These are phyloP conservation scores for Corythoichthys intestinalis DNA, from an alignment of 2,113 vertebrate species.

Conservation along the genomic window DNA sequence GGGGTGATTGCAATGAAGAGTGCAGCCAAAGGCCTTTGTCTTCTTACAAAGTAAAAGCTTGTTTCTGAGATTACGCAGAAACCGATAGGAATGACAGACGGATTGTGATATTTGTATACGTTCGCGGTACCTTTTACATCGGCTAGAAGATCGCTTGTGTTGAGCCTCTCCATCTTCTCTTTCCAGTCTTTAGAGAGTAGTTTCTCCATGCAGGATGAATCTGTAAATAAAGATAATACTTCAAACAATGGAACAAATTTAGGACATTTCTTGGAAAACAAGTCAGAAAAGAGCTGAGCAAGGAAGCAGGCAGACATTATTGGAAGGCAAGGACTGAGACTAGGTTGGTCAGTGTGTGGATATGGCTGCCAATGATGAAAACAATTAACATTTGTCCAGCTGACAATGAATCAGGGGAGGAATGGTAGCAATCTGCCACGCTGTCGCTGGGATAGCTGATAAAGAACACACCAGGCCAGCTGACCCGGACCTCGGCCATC, in stretches of 20 bases:
- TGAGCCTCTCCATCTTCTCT: constrained; percentile 98
- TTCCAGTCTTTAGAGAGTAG: constrained; percentile 99
- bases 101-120: constrained; percentile 16
- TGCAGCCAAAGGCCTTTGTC: constrained; percentile 63
- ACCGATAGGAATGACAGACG: constrained; percentile 46
- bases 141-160: constrained; percentile 92
- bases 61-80: constrained; percentile 44
- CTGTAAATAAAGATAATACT: constrained; percentile 63
- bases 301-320: constrained; percentile 42
- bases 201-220: constrained; percentile 95
- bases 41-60: constrained; percentile 48
- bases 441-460: constrained; percentile 70
- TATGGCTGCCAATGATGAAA: constrained; percentile 80
- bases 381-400: constrained; percentile 90
- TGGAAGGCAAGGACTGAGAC: constrained; percentile 74
- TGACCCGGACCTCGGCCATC: constrained; percentile 68
- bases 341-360: constrained; percentile 62
- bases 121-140: constrained; percentile 90
- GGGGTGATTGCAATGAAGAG: constrained; percentile 37
- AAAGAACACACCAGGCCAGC: constrained; percentile 75
- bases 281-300: constrained; percentile 44
- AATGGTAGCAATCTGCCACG: constrained; percentile 85
- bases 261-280: constrained; percentile 8
- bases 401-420: constrained; percentile 86
- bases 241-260: neutral